Percentiles rank a stretch among this genome's conserved stretches.
These are phyloP conservation scores for Erpetoichthys calabaricus DNA, from an alignment of 2,797 vertebrate species.

Conservation along the genomic window DNA sequence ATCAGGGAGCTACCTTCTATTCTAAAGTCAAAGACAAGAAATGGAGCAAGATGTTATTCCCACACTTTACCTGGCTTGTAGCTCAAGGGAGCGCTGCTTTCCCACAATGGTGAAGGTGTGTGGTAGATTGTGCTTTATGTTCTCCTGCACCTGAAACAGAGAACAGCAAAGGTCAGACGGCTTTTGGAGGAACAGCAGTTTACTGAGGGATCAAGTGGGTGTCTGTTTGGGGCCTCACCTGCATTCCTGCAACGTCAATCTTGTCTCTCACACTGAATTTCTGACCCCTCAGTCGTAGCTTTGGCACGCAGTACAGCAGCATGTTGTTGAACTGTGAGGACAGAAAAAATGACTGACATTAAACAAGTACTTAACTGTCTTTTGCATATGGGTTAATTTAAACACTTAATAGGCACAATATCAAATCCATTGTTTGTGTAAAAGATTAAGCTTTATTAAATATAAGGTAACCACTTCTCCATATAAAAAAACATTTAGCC, in stretches of 20 bases:
- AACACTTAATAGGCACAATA: too few species aligned
- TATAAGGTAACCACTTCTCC: too few species aligned
- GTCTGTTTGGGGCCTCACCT: constrained; percentile 49
- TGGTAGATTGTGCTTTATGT: constrained; percentile 65
- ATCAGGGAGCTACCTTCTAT: too few species aligned
- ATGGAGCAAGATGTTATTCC: too few species aligned
- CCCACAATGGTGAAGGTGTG: constrained; percentile 76
- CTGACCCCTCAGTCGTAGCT: constrained; percentile 85
- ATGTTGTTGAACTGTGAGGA: constrained; percentile 83
- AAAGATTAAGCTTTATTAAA: too few species aligned
- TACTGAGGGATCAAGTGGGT: not conserved
- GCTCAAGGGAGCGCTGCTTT: constrained; percentile 76
- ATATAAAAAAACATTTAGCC: too few species aligned
- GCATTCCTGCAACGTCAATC: constrained; percentile 86
- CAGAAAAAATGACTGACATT: constrained; percentile 9
- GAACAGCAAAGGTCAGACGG: not conserved
- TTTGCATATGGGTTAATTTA: too few species aligned
- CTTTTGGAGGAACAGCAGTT: not conserved
- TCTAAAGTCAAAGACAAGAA: too few species aligned
- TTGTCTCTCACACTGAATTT: constrained; percentile 92
- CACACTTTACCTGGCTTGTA: constrained; percentile 71
- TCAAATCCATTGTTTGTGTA: too few species aligned
- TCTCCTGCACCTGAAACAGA: constrained; percentile 72
- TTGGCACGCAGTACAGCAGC: constrained; percentile 93
- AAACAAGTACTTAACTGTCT: not conserved